Base-by-base conservation (phyloP, 2,888 invertebrate species). In the Dascillus cervinus region DNA sequence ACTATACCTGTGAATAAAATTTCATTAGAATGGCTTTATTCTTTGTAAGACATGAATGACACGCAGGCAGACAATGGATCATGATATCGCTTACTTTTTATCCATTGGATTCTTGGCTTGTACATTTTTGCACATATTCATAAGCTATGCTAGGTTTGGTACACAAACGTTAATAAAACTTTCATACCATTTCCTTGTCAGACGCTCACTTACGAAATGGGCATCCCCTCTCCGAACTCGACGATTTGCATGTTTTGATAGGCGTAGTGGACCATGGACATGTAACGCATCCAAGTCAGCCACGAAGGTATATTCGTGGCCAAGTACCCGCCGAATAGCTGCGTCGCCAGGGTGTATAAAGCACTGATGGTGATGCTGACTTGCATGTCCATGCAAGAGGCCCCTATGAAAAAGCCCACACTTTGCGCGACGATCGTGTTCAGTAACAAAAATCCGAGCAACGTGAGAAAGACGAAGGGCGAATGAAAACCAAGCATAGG, bases 181-280 rank as follows among this genome's bases (percentile, higher is more conserved):
- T n/a, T n/a, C n/a, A n/a, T n/a, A n/a, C n/a, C n/a, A n/a, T n/a
- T n/a, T n/a, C n/a, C n/a, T n/a, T n/a, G n/a, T n/a, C n/a, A n/a
- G n/a, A n/a, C n/a, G n/a, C n/a, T 17, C 4, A 17, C 77, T 73
- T 68, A 85, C 81, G 65, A 60, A 44, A 84, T 77, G 23, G 76
- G 73, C 42, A 74, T 69, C 46, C 82, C 82, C 56, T 79, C 73
- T 38, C 73, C 71, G 53, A 84, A 83, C 58, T 86, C 84, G 22
- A 85, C 69, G 43, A 81, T 81, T 60, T 83, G 82, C 81, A 84
- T 81, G 59, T 83, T 83, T 55, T 82, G 79, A 64, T 81, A 85
- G 34, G 83, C 82, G 60, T 85, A 85, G 60, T 82, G 80, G 29
- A 84, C 77, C 78, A 83, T 77, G 27, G 82, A 82, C 34, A 79